Evolutionary conservation across 2,797 vertebrate species (phyloP).

Genomic region (Schizothorax lantsangensis): DNA sequence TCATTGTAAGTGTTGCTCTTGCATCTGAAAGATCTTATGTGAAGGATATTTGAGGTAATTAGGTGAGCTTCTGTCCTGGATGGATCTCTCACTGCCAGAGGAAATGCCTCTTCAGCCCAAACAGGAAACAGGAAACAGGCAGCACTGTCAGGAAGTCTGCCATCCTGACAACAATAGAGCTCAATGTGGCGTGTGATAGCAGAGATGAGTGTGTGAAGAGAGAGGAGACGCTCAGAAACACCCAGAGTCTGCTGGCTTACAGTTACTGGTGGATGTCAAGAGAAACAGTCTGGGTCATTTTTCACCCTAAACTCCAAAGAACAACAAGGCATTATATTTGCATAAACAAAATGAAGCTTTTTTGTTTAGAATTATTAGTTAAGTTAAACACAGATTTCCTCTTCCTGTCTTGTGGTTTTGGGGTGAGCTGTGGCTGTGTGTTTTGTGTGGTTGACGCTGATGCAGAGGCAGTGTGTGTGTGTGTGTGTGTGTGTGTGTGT

Average conservation of each 20-base stretch:
- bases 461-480: background rate
- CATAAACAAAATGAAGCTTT: background rate
- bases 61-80: constrained; percentile 63
- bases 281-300: background rate
- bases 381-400: background rate
- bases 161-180: constrained; percentile 73
- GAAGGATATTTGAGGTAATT: constrained; percentile 41
- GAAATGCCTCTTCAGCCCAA: constrained; percentile 74
- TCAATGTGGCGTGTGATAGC: constrained; percentile 52
- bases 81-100: constrained; percentile 69
- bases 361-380: background rate
- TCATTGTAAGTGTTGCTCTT: background rate
- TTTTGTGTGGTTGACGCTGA: background rate
- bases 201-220: constrained; percentile 37
- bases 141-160: constrained; percentile 71
- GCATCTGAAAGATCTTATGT: background rate
- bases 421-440: background rate
- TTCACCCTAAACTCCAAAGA: background rate
- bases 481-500: background rate
- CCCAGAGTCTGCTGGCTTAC: background rate
- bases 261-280: background rate
- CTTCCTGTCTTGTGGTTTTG: background rate
- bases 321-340: background rate
- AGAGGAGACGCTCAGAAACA: background rate
- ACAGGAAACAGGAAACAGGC: constrained; percentile 77